Evolutionary conservation across 1,140 invertebrate genomes (phyloP), one percentile per base, ranked within the genome.

Genomic region (Habropoda laboriosa): DNA sequence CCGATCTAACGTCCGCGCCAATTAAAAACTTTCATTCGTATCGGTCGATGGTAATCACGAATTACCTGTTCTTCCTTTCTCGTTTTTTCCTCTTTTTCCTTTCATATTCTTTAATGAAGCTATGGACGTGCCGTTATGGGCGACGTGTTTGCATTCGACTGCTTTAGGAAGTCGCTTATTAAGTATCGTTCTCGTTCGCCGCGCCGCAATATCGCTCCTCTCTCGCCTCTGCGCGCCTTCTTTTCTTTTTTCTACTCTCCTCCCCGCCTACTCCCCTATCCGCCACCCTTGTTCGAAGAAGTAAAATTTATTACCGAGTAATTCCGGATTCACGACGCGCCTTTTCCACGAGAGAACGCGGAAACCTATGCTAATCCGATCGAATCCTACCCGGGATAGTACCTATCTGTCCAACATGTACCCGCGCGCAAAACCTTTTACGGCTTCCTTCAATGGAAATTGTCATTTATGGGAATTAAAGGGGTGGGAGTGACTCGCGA

Each of bases 281-380:
- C 27, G 3, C 18, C 21, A n/a, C 24, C 18, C 24, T 42, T 10
- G 4, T 27, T 27, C 32, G 42, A 32, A 16, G 21, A 30, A 18
- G n/a, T 18, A 12, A 32, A 57, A 73, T 79, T 79, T 73, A 79
- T 64, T 10, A 30, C 27, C 58, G 38, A 16, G 38, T 55, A 79
- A 79, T 79, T 64, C 58, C 70, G 30, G 68, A 63, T 79, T 72
- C 75, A 49, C 55, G 21, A 35, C 45, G 67, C 49, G 57, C 38
- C 47, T 63, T 60, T 63, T 63, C 68, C 35, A 38, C 27, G 13
- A 18, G 58, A 18, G 68, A 79, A 79, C 76, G 68, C 76, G 67
- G 76, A 79, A 73, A 79, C 27, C 24, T 73, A 79, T 79, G 68
- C 45, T 79, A 79, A 79, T 79, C 77, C 58, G 76, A 72, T 73